A percentile compares a stretch with the other conserved stretches of the same genome.
Conservation (phyloP, 2,113 vertebrate species). For the Nymphicus hollandicus region DNA sequence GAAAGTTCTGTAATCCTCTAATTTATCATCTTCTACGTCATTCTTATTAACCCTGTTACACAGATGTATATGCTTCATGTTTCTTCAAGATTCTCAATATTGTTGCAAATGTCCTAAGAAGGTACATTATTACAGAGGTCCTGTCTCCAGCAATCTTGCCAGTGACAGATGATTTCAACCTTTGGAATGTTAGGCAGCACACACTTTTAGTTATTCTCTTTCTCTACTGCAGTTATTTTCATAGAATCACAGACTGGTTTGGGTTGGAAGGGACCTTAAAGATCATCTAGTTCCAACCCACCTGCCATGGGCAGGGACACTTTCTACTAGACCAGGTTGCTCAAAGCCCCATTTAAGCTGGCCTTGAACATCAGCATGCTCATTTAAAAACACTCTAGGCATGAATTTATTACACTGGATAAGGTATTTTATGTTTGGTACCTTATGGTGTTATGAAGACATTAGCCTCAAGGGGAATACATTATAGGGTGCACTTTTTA, state of each 20-base stretch:
- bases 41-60: background rate
- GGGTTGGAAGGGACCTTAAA: background rate
- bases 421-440: background rate
- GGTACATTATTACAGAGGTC: background rate
- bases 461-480: background rate
- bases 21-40: background rate
- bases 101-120: background rate
- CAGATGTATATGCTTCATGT: accelerated
- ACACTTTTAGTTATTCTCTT: background rate
- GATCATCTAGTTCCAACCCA: background rate
- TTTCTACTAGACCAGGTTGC: background rate
- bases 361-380: too few relatives aligned
- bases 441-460: background rate
- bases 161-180: background rate
- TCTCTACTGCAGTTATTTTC: background rate
- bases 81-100: background rate
- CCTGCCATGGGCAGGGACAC: background rate
- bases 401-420: background rate
- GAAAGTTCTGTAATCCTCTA: background rate
- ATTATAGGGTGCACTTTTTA: background rate
- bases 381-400: background rate
- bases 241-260: background rate
- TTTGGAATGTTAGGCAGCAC: background rate
- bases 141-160: background rate
- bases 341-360: background rate